A percentile compares a stretch with the other conserved stretches of the same genome.
phyloP scores from a whole-genome alignment of 1,140 invertebrate species.

The Glossosoma conforme region DNA sequence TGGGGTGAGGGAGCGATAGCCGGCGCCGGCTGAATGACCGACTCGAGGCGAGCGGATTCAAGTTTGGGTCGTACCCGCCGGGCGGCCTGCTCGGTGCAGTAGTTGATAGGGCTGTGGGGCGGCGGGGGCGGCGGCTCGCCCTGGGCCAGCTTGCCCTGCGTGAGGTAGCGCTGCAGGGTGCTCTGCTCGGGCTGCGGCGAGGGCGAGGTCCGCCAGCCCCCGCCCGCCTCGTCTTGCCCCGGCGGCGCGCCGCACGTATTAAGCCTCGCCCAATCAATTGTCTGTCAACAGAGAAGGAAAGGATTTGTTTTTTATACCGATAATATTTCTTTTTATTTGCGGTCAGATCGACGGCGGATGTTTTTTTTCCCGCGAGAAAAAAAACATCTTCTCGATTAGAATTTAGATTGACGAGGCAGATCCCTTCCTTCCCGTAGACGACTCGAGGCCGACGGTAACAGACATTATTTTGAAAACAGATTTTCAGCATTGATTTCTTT shows the following conservation, averaged over 20 bases:
- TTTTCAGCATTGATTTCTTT: slow-evolving; percentile 16
- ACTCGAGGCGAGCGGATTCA: slow-evolving; percentile 27
- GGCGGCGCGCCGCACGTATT: slow-evolving; percentile 18
- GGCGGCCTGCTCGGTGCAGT: slow-evolving; percentile 22
- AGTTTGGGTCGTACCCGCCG: slow-evolving; percentile 20
- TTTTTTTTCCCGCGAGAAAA: slow-evolving; percentile 23
- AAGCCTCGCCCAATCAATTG: slow-evolving; percentile 41
- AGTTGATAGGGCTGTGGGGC: slow-evolving; percentile 15
- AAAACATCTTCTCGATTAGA: slow-evolving; percentile 23
- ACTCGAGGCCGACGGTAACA: slow-evolving; percentile 21
- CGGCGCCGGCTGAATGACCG: slow-evolving; percentile 32
- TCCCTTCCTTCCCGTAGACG: slow-evolving; percentile 43
- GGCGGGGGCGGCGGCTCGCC: neutral
- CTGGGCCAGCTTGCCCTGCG: slow-evolving; percentile 16
- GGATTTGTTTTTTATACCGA: slow-evolving; percentile 48
- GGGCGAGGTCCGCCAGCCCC: slow-evolving; percentile 14
- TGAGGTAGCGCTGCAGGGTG: slow-evolving; percentile 28
- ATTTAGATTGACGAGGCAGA: slow-evolving; percentile 36
- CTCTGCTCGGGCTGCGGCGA: slow-evolving; percentile 20
- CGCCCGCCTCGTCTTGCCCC: slow-evolving; percentile 7
- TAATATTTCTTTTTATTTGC: slow-evolving; percentile 11
- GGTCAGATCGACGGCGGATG: slow-evolving; percentile 17
- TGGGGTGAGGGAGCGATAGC: slow-evolving; percentile 16
- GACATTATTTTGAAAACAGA: slow-evolving; percentile 11
- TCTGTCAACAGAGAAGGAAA: slow-evolving; percentile 69